Conservation (phyloP, 2,797 vertebrate genomes). For the Pitangus sulphuratus region DNA sequence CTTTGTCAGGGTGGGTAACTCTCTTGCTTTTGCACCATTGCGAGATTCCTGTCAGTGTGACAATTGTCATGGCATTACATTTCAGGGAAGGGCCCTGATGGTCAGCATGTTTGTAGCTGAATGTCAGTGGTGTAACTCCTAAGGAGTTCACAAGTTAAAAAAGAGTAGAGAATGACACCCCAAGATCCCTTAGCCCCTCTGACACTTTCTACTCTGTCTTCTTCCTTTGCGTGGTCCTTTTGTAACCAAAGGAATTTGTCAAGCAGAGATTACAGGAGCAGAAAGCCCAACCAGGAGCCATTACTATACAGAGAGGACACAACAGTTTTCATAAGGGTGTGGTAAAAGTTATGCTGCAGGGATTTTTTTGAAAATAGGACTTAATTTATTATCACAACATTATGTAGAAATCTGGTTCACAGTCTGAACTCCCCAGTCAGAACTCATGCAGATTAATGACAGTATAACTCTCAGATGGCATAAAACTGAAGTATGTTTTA, state of each 20-base stretch:
- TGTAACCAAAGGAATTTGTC: background rate
- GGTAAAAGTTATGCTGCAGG: background rate
- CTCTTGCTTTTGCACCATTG: background rate
- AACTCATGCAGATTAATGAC: background rate
- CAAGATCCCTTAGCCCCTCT: background rate
- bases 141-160: background rate
- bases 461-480: background rate
- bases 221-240: background rate
- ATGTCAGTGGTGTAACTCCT: background rate
- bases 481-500: background rate
- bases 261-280: background rate
- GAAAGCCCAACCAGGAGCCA: background rate
- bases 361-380: background rate
- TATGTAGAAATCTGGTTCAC: background rate
- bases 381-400: background rate
- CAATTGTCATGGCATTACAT: background rate
- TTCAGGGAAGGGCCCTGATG: background rate
- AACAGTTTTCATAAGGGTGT: background rate
- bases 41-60: background rate
- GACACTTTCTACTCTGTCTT: background rate
- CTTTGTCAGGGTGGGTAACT: constrained; percentile 92
- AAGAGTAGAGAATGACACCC: background rate
- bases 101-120: background rate
- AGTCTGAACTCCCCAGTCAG: background rate
- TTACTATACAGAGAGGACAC: background rate